Conservation (phyloP, 2,113 vertebrate genomes). For the Pituophis catenifer region DNA sequence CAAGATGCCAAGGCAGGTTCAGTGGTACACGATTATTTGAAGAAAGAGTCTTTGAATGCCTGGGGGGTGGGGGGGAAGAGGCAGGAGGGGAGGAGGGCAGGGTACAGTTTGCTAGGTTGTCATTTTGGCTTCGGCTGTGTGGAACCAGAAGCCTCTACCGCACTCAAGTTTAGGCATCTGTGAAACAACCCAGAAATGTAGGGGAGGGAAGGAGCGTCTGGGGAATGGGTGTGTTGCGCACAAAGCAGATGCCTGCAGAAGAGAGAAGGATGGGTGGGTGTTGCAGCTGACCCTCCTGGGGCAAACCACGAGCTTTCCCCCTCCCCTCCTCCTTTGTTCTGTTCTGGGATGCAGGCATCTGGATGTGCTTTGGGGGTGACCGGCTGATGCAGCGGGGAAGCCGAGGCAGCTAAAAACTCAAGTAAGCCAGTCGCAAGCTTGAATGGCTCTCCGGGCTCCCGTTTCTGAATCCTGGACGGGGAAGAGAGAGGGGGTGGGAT, state of each 20-base stretch:
- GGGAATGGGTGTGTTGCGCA: background rate
- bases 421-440: conserved; percentile 48
- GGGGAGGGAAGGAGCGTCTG: background rate
- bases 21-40: background rate
- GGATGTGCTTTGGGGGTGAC: conserved; percentile 62
- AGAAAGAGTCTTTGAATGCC: background rate
- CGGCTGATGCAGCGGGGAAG: conserved; percentile 54
- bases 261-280: background rate
- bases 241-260: background rate
- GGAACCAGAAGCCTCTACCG: background rate
- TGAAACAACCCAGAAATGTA: background rate
- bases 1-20: background rate
- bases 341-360: conserved; percentile 52
- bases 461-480: conserved; percentile 1
- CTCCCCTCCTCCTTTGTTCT: conserved; percentile 23
- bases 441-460: conserved; percentile 6
- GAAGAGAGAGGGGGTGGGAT: background rate
- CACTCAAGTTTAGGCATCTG: background rate
- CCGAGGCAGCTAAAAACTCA: conserved; percentile 46
- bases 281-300: background rate
- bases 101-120: background rate
- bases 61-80: background rate
- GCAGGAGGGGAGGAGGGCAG: background rate
- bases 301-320: conserved; percentile 6
- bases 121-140: background rate